Evolutionary conservation across 2,888 invertebrate species (phyloP).

Genomic region (Papilio demoleus): DNA sequence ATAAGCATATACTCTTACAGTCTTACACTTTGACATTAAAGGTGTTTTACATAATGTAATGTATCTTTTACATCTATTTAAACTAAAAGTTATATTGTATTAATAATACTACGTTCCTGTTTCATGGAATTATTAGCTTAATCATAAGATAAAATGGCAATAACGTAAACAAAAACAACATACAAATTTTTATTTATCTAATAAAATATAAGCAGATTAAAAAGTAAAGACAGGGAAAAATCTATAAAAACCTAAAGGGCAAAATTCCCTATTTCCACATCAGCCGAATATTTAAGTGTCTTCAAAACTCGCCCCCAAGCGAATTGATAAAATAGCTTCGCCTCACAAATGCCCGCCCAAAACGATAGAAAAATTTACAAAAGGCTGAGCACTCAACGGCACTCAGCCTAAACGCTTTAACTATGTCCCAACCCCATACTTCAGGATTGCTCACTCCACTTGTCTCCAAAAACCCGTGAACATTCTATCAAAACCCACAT

Average conservation of each 20-base stretch:
- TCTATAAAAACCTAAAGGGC: slow-evolving; percentile 14
- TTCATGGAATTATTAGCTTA: too few species aligned
- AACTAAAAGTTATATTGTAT: neutral
- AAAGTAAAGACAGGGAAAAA: neutral
- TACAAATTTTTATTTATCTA: neutral
- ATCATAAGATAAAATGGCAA: too few species aligned
- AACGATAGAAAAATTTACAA: slow-evolving; percentile 80
- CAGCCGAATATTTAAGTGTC: slow-evolving; percentile 55
- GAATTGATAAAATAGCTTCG: slow-evolving; percentile 79
- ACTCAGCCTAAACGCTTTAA: slow-evolving; percentile 82
- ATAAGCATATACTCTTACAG: neutral
- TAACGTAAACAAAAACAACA: neutral
- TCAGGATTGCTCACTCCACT: slow-evolving; percentile 82
- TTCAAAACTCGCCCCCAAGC: slow-evolving; percentile 72
- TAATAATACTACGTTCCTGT: too few species aligned
- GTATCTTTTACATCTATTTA: too few species aligned
- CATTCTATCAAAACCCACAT: slow-evolving; percentile 70
- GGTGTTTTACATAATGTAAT: too few species aligned
- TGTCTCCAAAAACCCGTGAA: slow-evolving; percentile 80
- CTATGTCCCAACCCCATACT: slow-evolving; percentile 80
- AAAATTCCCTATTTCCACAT: slow-evolving; percentile 58
- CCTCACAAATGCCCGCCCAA: slow-evolving; percentile 65
- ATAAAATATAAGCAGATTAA: neutral
- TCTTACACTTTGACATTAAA: too few species aligned
- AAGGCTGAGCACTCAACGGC: slow-evolving; percentile 76